These are phyloP conservation scores for Enteromius fasciolatus DNA, from an alignment of 2,797 vertebrate species.

Conservation along the genomic window DNA sequence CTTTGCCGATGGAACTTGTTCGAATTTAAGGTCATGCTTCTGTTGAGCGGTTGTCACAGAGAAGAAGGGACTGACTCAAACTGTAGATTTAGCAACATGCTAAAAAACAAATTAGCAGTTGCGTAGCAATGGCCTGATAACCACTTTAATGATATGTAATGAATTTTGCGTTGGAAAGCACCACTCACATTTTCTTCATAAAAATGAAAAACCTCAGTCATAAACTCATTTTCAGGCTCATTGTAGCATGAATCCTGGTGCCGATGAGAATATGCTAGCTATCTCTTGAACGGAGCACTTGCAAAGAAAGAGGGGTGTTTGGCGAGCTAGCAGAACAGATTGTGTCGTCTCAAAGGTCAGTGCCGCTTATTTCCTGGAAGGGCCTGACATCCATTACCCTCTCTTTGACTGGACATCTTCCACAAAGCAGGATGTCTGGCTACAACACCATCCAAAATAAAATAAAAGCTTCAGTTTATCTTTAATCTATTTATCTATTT, in stretches of 20 bases:
- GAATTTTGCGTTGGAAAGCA: conserved; percentile 1
- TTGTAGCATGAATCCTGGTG: conserved; percentile 13
- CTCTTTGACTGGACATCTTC: conserved; percentile 23
- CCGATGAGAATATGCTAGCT: neutral
- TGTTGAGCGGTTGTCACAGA: conserved; percentile 9
- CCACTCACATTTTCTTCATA: neutral
- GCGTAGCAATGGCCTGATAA: neutral
- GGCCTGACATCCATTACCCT: conserved; percentile 42
- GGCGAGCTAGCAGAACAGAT: conserved; percentile 32
- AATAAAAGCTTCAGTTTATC: neutral
- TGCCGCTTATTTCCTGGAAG: conserved; percentile 41
- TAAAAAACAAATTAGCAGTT: neutral
- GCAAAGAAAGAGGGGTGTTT: neutral
- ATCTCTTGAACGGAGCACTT: neutral
- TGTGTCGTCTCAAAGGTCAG: conserved; percentile 51
- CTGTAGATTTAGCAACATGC: neutral
- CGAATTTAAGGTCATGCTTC: conserved; percentile 28
- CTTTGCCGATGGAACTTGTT: conserved; percentile 24
- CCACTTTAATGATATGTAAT: neutral
- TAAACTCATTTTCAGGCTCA: neutral
- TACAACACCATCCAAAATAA: conserved; percentile 8
- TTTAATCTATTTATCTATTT: too few relatives aligned
- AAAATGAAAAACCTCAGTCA: neutral
- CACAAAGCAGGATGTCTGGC: conserved; percentile 20
- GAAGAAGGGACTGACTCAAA: conserved; percentile 9